Percentiles rank a stretch among this genome's conserved stretches.
phyloP scores from a whole-genome alignment of 2,888 invertebrate species.

The Piscicola geometra region DNA sequence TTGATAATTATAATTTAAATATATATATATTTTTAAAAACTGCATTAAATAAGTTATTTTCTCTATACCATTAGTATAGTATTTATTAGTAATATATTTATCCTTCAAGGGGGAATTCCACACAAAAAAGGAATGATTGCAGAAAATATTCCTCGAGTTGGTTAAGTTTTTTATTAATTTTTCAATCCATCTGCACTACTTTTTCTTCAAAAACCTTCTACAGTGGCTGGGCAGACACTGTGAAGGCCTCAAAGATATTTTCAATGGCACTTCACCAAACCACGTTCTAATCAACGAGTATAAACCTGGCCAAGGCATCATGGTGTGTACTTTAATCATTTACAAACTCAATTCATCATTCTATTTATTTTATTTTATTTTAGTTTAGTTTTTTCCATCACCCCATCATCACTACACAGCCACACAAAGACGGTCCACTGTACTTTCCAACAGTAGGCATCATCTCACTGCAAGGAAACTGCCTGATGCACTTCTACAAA shows the following conservation, averaged over 20 bases:
- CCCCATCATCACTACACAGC: conserved; percentile 57
- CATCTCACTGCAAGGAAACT: conserved; percentile 83
- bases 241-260: conserved; percentile 66
- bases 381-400: conserved; percentile 1
- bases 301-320: conserved; percentile 84
- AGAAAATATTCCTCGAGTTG: conserved; percentile 71
- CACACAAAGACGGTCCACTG: conserved; percentile 89
- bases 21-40: too few species aligned
- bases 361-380: background rate
- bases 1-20: background rate
- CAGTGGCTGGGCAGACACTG: conserved; percentile 74
- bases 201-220: conserved; percentile 30
- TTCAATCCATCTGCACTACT: background rate
- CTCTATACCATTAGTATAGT: too few species aligned
- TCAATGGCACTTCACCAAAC: conserved; percentile 73
- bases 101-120: conserved; percentile 70
- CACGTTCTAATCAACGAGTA: conserved; percentile 95
- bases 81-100: too few species aligned
- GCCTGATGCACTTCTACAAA: conserved; percentile 75
- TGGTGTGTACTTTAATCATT: conserved; percentile 60
- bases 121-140: conserved; percentile 88
- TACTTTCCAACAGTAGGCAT: conserved; percentile 89
- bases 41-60: too few species aligned
- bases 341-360: background rate
- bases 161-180: background rate